Evolutionary conservation across 2,113 vertebrate genomes (phyloP).

Genomic region (Chascanopsetta lugubris): DNA sequence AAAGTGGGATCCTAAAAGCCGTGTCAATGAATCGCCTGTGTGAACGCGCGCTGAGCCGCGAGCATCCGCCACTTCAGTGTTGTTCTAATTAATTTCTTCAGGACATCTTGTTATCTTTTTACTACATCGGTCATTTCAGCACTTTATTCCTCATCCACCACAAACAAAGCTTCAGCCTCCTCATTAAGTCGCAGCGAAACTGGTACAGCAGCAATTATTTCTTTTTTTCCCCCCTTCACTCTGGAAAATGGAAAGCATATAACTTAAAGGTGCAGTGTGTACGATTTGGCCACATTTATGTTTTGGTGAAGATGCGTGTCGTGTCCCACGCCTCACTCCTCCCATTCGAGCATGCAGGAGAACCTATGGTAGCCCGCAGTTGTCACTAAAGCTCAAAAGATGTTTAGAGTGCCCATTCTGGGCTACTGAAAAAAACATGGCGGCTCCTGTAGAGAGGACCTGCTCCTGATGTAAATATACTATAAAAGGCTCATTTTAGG

Average conservation of each 20-base stretch:
- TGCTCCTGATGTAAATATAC: no score
- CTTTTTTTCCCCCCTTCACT: conserved; percentile 6
- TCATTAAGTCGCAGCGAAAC: conserved; percentile 1
- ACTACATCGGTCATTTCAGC: not conserved
- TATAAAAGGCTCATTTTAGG: no score
- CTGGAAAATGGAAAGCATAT: conserved; percentile 10
- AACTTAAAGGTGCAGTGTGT: no score
- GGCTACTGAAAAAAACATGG: no score
- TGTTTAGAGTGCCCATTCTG: no score
- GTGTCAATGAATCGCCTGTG: conserved; percentile 14
- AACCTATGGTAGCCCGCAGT: no score
- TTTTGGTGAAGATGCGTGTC: no score
- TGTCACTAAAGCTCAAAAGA: no score
- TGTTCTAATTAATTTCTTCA: conserved; percentile 8
- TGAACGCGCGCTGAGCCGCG: conserved; percentile 6
- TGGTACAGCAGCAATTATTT: not conserved
- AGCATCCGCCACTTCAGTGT: conserved; percentile 4
- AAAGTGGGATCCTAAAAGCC: conserved; percentile 54
- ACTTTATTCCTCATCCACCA: not conserved
- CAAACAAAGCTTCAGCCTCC: not conserved
- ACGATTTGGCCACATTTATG: no score
- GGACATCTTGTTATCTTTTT: not conserved
- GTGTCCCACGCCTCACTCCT: no score
- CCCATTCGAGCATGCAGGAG: no score
- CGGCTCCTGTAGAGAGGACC: no score